Percentiles rank a stretch among this genome's conserved stretches.
Evolutionary conservation across 2,113 vertebrate species (phyloP).

Genomic region (Apodemus sylvaticus): DNA sequence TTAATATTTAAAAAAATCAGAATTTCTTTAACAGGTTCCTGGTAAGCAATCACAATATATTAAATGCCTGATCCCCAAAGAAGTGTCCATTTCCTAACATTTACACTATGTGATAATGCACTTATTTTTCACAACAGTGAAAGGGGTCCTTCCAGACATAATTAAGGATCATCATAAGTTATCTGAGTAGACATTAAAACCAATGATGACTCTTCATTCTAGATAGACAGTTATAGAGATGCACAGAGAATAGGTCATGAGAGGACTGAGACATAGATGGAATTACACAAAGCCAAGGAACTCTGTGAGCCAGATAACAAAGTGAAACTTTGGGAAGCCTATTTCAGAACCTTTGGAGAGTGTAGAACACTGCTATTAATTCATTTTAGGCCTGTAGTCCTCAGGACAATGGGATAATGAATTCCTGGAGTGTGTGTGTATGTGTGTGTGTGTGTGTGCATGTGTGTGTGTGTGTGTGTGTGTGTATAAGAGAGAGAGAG

Average conservation of each 20-base stretch:
- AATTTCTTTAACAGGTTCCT: not conserved
- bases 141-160: not conserved
- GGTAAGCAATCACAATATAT: not conserved
- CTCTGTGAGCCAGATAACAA: too few species aligned
- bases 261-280: not conserved
- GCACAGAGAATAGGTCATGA: too few species aligned
- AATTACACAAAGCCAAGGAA: not conserved
- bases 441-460: not conserved
- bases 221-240: not conserved
- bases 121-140: not conserved
- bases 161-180: not conserved
- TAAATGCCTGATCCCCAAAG: accelerated
- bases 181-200: not conserved
- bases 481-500: not conserved
- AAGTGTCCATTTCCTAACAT: not conserved
- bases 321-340: too few species aligned
- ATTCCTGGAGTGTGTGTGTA: not conserved
- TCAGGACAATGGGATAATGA: not conserved
- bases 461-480: not conserved
- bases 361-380: not conserved
- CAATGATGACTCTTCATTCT: not conserved
- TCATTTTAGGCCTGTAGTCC: not conserved
- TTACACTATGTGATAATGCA: not conserved
- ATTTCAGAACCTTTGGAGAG: not conserved
- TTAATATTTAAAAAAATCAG: not conserved